Conservation (phyloP, 1,140 invertebrate species). For the Latrodectus geometricus region DNA sequence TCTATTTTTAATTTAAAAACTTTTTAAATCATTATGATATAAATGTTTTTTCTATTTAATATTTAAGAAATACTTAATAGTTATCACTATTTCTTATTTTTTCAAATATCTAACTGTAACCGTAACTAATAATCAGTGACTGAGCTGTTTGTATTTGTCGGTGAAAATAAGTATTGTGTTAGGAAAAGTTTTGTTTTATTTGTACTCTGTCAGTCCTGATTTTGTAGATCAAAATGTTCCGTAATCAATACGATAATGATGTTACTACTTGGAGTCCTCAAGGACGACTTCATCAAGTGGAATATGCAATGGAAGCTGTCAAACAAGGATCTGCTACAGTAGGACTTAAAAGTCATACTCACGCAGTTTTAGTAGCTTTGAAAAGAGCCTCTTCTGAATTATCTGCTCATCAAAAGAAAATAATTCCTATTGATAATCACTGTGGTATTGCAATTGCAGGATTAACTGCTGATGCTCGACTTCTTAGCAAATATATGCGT, state of each 20-base stretch:
- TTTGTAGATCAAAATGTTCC: slow-evolving; percentile 76
- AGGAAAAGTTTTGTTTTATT: background rate
- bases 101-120: background rate
- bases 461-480: slow-evolving; percentile 95
- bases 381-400: slow-evolving; percentile 95
- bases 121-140: background rate
- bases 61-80: no score
- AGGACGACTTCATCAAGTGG: slow-evolving; percentile 81
- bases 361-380: slow-evolving; percentile 94
- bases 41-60: no score
- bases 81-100: no score
- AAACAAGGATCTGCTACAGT: slow-evolving; percentile 97
- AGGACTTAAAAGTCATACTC: slow-evolving; percentile 92
- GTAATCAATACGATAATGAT: slow-evolving; percentile 99
- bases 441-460: slow-evolving; percentile 96
- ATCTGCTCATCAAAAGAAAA: slow-evolving; percentile 97
- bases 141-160: slow-evolving; percentile 7
- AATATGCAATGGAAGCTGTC: slow-evolving; percentile 99
- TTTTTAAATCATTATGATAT: no score
- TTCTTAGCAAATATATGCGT: slow-evolving; percentile 91
- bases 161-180: no score
- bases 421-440: slow-evolving; percentile 95
- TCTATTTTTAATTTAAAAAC: no score
- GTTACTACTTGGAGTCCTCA: slow-evolving; percentile 99
- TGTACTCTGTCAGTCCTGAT: background rate